Evolutionary conservation across 2,888 invertebrate species (phyloP).

Genomic region (Xanthia togata): DNA sequence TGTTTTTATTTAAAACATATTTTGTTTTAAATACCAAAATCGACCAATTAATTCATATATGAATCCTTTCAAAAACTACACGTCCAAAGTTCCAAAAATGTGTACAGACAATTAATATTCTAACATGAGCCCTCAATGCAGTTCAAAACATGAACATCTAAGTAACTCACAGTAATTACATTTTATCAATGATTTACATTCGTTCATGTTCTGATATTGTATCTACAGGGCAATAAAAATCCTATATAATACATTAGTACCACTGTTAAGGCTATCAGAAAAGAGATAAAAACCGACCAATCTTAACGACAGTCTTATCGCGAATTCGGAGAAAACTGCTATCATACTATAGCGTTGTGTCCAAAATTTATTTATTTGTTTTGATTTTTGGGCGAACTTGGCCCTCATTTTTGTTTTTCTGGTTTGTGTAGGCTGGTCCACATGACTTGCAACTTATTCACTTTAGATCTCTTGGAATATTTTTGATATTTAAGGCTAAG

Average conservation of each 20-base stretch:
- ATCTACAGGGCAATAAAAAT: slow-evolving; percentile 79
- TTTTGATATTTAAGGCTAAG: not conserved
- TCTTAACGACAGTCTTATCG: slow-evolving; percentile 86
- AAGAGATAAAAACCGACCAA: slow-evolving; percentile 83
- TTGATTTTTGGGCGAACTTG: slow-evolving; percentile 51
- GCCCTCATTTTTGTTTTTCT: slow-evolving; percentile 35
- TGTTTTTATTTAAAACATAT: not conserved
- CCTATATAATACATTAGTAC: slow-evolving; percentile 81
- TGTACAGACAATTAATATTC: not conserved
- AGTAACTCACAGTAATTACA: slow-evolving; percentile 54
- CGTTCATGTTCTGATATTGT: slow-evolving; percentile 74
- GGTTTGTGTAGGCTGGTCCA: not conserved
- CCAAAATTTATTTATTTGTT: slow-evolving; percentile 59
- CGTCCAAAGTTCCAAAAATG: not conserved
- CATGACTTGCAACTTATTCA: slow-evolving; percentile 15
- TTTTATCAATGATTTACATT: slow-evolving; percentile 74
- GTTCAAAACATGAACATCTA: slow-evolving; percentile 45
- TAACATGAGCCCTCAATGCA: slow-evolving; percentile 20
- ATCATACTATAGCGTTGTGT: slow-evolving; percentile 46
- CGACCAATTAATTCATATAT: not conserved
- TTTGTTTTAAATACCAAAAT: not conserved
- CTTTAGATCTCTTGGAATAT: not conserved
- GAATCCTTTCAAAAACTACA: not conserved
- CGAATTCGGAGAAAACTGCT: slow-evolving; percentile 77
- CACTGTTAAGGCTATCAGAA: slow-evolving; percentile 80